Percentiles rank a stretch among this genome's conserved stretches.
phyloP scores from a whole-genome alignment of 2,797 vertebrate species.

The Oryzias sinensis region DNA sequence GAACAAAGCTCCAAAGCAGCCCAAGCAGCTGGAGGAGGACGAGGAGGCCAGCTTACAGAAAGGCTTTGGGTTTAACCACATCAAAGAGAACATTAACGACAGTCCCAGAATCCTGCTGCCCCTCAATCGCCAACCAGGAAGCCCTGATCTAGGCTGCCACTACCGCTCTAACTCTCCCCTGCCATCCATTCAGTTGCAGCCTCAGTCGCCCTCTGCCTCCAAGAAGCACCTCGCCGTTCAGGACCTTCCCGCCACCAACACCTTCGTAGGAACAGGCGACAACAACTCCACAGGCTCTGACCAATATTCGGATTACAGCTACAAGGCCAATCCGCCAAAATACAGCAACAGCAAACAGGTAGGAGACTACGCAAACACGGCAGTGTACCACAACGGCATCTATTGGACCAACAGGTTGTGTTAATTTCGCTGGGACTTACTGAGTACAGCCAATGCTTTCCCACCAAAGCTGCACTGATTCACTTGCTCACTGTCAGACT shows the following conservation, averaged over 20 bases:
- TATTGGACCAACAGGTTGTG: slow-evolving; percentile 91
- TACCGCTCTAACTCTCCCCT: slow-evolving; percentile 97
- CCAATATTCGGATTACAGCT: slow-evolving; percentile 99
- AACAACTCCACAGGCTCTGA: slow-evolving; percentile 98
- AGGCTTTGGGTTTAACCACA: slow-evolving; percentile 94
- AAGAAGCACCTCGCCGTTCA: slow-evolving; percentile 99
- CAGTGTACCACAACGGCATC: slow-evolving; percentile 85
- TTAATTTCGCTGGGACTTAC: slow-evolving; percentile 78
- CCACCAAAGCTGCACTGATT: slow-evolving; percentile 72
- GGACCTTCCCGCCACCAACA: slow-evolving; percentile 97
- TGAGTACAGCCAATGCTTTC: slow-evolving; percentile 34
- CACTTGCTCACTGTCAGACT: slow-evolving; percentile 39
- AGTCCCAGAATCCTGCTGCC: slow-evolving; percentile 96
- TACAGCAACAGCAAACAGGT: slow-evolving; percentile 99
- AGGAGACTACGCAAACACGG: slow-evolving; percentile 91
- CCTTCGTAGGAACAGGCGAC: slow-evolving; percentile 97
- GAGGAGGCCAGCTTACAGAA: slow-evolving; percentile 92
- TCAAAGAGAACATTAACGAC: slow-evolving; percentile 88
- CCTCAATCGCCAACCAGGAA: slow-evolving; percentile 93
- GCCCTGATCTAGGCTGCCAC: slow-evolving; percentile 94
- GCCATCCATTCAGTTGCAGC: slow-evolving; percentile 96
- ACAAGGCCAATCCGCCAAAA: slow-evolving; percentile 98
- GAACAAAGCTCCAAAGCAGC: slow-evolving; percentile 89
- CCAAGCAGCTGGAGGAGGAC: slow-evolving; percentile 91
- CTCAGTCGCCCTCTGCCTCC: slow-evolving; percentile 95